Evolutionary conservation across 1,140 invertebrate species (phyloP).

Genomic region (Melanaphis sacchari): DNA sequence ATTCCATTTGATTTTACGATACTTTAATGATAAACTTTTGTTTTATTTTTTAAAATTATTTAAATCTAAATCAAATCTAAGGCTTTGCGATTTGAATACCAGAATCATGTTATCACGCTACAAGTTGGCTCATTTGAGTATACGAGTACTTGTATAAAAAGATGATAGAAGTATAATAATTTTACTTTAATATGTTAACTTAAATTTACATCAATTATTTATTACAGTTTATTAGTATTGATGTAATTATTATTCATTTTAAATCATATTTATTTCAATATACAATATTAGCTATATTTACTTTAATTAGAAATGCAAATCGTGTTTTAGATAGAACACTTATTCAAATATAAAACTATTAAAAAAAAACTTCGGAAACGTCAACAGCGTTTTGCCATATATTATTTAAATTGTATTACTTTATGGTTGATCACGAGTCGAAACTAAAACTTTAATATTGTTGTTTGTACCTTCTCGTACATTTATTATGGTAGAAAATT

Average conservation of each 20-base stretch:
- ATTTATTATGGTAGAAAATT: neutral
- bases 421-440: neutral
- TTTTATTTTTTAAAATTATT: neutral
- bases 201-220: neutral
- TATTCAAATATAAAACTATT: neutral
- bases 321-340: neutral
- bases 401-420: constrained; percentile 9
- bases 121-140: neutral
- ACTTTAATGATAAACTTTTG: neutral
- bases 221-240: neutral
- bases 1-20: neutral
- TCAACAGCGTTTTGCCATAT: neutral
- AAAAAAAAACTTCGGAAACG: neutral
- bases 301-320: neutral
- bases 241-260: neutral
- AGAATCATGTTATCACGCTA: neutral
- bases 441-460: neutral
- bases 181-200: neutral
- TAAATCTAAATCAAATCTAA: neutral
- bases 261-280: constrained; percentile 8
- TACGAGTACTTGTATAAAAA: neutral
- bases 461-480: neutral
- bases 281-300: neutral
- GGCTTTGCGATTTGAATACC: neutral
- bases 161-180: neutral